Percentiles rank a stretch among this genome's conserved stretches.
Conservation (phyloP, 92 coral and sea anemone genomes). For the Nematostella vectensis region DNA sequence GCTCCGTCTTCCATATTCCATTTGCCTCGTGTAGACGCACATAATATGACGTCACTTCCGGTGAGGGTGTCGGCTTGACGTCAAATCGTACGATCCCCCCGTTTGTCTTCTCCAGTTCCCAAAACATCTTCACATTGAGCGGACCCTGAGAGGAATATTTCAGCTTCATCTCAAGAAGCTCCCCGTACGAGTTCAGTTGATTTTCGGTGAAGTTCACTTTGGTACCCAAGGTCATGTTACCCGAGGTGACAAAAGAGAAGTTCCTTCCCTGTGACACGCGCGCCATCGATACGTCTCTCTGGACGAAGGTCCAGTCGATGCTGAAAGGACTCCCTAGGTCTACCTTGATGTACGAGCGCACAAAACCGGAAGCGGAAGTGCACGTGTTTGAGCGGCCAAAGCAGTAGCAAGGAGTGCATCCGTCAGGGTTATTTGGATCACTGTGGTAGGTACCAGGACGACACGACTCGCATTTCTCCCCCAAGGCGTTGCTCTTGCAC, state of each 20-base stretch:
- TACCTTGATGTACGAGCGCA: constrained; percentile 14
- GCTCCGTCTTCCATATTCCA: not conserved
- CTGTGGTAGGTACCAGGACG: constrained; percentile 56
- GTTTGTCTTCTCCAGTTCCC: constrained; percentile 19
- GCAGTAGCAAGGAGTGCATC: constrained; percentile 91
- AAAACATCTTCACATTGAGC: constrained; percentile 15
- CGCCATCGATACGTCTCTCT: not conserved
- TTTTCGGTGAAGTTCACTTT: constrained; percentile 19
- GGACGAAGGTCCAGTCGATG: not conserved
- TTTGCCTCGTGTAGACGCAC: constrained; percentile 62
- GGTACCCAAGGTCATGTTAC: constrained; percentile 4
- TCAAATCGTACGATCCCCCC: constrained; percentile 17
- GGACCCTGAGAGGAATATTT: constrained; percentile 7
- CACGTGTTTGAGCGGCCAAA: constrained; percentile 63
- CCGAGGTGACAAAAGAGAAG: constrained; percentile 4
- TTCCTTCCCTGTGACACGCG: not conserved
- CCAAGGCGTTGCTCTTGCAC: constrained; percentile 76
- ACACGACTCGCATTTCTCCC: constrained; percentile 65
- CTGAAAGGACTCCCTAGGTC: not conserved
- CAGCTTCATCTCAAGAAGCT: constrained; percentile 33
- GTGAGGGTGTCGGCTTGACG: constrained; percentile 30
- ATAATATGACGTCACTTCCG: constrained; percentile 24
- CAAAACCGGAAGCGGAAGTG: constrained; percentile 59
- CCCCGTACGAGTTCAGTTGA: constrained; percentile 62
- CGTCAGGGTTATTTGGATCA: constrained; percentile 74